Evolutionary conservation across 23 tunicate species (phyloP), one percentile per base, ranked within the genome.

Genomic region (Trididemnum miniatum): DNA sequence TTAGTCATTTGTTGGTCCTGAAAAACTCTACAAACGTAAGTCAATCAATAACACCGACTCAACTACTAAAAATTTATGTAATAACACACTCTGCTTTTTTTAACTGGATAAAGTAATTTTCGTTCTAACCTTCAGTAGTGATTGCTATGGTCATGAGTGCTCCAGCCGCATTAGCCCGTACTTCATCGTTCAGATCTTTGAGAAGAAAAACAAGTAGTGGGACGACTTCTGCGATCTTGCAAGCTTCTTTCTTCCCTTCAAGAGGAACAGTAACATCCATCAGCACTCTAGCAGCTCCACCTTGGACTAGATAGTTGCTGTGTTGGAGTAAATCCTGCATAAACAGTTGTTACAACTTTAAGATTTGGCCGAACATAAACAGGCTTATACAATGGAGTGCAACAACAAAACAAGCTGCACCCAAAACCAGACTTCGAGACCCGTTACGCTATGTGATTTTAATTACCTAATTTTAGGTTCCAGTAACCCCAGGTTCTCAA

Each of bases 261-360:
- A 87, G 72, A n/a, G 97, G 97, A 34, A 92, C 92, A 25, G 89
- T 84, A 31, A 87, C 92, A 60, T 92, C 97, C 97, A 92, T 92
- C 79, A 92, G 15, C 33, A 72, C 82, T 44, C 97, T 65, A 1
- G 92, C 92, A 12, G 92, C 92, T 35, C 82, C 66, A 2, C 92
- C 79, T 31, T 91, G 62, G 3, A 92, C 77, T 29, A 15, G 20
- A 40, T 82, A 80, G 50, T 35, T 64, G 59, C 34, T 59, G 71
- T 92, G 97, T 30, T 34, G 35, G 59, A 92, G 72, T 1, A 91
- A 57, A 1, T 54, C 85, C 97, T 91, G 63, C 24, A 71, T 12
- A 22, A 62, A 18, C 15, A 7, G 54, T 44, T 15, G 54, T 44
- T 15, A 44, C 15, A 44, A 44, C 54, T 9, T 7, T 15, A 44